These are phyloP conservation scores for Oncorhynchus clarkii DNA, from an alignment of 2,113 vertebrate genomes.

Conservation along the genomic window DNA sequence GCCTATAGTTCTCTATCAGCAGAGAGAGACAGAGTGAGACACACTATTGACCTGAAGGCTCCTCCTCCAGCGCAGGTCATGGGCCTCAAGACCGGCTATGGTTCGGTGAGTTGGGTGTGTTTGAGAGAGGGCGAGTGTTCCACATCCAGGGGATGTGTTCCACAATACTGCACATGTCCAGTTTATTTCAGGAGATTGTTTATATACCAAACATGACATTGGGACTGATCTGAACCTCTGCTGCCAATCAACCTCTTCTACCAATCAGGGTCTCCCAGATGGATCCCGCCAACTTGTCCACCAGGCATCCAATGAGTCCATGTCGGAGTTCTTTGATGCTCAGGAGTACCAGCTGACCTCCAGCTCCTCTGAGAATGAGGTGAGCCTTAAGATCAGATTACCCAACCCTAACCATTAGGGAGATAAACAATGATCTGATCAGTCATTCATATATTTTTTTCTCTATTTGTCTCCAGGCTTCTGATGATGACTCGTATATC, in stretches of 20 bases:
- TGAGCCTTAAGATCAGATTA: slow-evolving; percentile 40
- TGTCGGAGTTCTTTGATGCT: slow-evolving; percentile 95
- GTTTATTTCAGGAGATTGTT: background rate
- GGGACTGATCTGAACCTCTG: too few species aligned
- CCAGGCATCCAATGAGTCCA: slow-evolving; percentile 91
- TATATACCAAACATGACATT: background rate
- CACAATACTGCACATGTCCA: too few species aligned
- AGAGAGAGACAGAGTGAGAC: slow-evolving; percentile 87
- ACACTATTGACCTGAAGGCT: slow-evolving; percentile 82
- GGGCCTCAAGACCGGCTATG: slow-evolving; percentile 84
- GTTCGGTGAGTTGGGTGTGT: slow-evolving; percentile 74
- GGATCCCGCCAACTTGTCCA: slow-evolving; percentile 84
- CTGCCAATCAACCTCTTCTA: slow-evolving; percentile 15
- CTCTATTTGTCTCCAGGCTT: slow-evolving; percentile 74
- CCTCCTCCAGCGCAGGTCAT: slow-evolving; percentile 83
- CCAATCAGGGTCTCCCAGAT: slow-evolving; percentile 78
- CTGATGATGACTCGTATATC: slow-evolving; percentile 95
- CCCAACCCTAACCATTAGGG: background rate
- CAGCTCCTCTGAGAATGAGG: slow-evolving; percentile 98
- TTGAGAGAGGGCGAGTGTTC: background rate
- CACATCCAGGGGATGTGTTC: too few species aligned
- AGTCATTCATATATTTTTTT: too few species aligned
- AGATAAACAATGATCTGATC: too few species aligned
- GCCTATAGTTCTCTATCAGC: slow-evolving; percentile 80
- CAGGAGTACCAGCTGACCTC: slow-evolving; percentile 94